Percentiles rank a stretch among this genome's conserved stretches.
These are phyloP conservation scores for Cavia aperea DNA, from an alignment of 2,113 vertebrate genomes.

Conservation along the genomic window DNA sequence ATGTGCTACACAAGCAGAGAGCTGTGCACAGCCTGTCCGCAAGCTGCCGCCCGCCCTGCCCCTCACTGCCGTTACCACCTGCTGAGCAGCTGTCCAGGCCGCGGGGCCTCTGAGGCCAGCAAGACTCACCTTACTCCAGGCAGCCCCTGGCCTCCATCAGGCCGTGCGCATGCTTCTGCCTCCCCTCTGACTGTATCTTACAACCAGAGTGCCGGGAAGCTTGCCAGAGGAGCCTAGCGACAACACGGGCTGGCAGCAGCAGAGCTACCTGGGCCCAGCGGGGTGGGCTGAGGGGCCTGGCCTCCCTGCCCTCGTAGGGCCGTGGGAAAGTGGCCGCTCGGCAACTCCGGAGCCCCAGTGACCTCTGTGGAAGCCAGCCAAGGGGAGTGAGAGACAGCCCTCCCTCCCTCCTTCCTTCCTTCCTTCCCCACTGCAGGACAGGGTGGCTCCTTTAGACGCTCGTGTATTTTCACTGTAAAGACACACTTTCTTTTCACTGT, in stretches of 20 bases:
- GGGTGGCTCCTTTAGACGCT: background rate
- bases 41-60: background rate
- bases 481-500: background rate
- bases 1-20: rapidly evolving
- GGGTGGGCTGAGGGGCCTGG: rapidly evolving
- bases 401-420: background rate
- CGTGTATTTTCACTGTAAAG: background rate
- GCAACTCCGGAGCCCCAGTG: background rate
- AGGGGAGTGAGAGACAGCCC: background rate
- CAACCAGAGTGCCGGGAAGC: background rate
- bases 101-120: background rate
- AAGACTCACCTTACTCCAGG: rapidly evolving
- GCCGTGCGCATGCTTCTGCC: background rate
- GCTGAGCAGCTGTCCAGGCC: background rate
- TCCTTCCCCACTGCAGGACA: background rate
- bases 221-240: rapidly evolving
- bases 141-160: background rate
- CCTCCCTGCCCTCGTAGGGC: background rate
- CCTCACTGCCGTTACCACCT: rapidly evolving
- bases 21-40: rapidly evolving
- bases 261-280: background rate
- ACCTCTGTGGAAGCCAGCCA: background rate
- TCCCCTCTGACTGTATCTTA: no score
- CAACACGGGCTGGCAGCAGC: background rate
- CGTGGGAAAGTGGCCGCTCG: background rate